These are phyloP conservation scores for Venturia canescens DNA, from an alignment of 1,140 invertebrate genomes.

Conservation along the genomic window DNA sequence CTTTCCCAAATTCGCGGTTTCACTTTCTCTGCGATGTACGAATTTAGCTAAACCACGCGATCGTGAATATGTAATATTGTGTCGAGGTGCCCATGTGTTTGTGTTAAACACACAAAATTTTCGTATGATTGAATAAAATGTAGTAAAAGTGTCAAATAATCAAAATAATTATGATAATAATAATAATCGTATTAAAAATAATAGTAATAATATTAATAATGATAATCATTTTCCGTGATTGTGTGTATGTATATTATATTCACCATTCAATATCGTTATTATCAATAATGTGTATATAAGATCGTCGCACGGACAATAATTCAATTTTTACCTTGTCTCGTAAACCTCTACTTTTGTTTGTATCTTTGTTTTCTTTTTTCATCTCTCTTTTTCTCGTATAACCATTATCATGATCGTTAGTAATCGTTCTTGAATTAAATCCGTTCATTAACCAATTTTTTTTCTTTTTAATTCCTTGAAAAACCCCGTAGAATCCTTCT, in stretches of 20 bases:
- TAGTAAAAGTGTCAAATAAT: constrained; percentile 61
- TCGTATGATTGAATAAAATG: constrained; percentile 56
- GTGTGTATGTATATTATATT: constrained; percentile 66
- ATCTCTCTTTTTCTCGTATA: constrained; percentile 56
- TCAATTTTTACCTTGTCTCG: constrained; percentile 44
- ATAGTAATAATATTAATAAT: too few relatives aligned
- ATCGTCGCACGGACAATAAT: constrained; percentile 52
- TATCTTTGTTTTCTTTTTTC: constrained; percentile 59
- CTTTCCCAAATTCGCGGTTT: too few relatives aligned
- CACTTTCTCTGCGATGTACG: too few relatives aligned
- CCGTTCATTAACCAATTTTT: constrained; percentile 32
- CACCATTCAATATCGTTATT: constrained; percentile 52
- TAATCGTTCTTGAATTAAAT: constrained; percentile 45
- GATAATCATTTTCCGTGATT: constrained; percentile 47
- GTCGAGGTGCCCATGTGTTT: neutral
- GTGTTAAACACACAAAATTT: constrained; percentile 39
- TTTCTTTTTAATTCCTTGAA: constrained; percentile 14
- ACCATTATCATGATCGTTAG: constrained; percentile 62
- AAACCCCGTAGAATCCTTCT: constrained; percentile 49
- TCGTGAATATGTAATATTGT: neutral
- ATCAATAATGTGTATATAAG: constrained; percentile 57
- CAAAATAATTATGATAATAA: constrained; percentile 20
- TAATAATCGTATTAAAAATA: too few relatives aligned
- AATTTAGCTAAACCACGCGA: neutral
- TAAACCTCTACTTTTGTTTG: constrained; percentile 53